Conservation (phyloP, 2,888 invertebrate species). For the Melieria picta region DNA sequence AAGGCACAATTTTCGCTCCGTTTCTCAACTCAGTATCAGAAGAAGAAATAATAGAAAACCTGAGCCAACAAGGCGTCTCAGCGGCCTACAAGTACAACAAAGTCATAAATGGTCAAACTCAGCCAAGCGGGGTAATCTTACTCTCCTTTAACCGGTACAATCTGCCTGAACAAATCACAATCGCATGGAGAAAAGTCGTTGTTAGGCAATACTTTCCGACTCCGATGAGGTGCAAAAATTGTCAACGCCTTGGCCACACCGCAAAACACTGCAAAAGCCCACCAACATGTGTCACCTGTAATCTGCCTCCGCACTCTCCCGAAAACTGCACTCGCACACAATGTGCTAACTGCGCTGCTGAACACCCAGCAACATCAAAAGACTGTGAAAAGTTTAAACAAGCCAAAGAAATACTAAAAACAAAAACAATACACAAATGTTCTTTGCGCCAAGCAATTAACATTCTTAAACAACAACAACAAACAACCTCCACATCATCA, state of each 20-base stretch:
- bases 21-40: slow-evolving; percentile 4
- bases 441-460: background rate
- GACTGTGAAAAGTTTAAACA: slow-evolving; percentile 2
- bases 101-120: background rate
- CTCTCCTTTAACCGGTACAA: slow-evolving; percentile 19
- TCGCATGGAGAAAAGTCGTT: slow-evolving; percentile 16
- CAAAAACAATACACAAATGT: slow-evolving; percentile 9
- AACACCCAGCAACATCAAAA: slow-evolving; percentile 4
- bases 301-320: background rate
- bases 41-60: slow-evolving; percentile 21
- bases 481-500: too few species aligned
- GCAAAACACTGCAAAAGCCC: too few species aligned
- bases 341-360: background rate
- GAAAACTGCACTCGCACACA: slow-evolving; percentile 1
- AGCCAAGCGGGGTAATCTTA: slow-evolving; percentile 12
- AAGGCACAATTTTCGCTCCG: slow-evolving; percentile 11
- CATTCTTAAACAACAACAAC: background rate
- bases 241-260: slow-evolving; percentile 1
- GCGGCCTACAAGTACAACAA: slow-evolving; percentile 13
- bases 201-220: slow-evolving; percentile 15
- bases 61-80: slow-evolving; percentile 13
- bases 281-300: slow-evolving; percentile 1
- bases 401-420: slow-evolving; percentile 7
- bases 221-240: slow-evolving; percentile 19
- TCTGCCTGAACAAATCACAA: slow-evolving; percentile 8